A percentile compares a stretch with the other conserved stretches of the same genome.
These are phyloP conservation scores for Osmoderma eremita DNA, from an alignment of 2,888 invertebrate genomes.

Conservation along the genomic window DNA sequence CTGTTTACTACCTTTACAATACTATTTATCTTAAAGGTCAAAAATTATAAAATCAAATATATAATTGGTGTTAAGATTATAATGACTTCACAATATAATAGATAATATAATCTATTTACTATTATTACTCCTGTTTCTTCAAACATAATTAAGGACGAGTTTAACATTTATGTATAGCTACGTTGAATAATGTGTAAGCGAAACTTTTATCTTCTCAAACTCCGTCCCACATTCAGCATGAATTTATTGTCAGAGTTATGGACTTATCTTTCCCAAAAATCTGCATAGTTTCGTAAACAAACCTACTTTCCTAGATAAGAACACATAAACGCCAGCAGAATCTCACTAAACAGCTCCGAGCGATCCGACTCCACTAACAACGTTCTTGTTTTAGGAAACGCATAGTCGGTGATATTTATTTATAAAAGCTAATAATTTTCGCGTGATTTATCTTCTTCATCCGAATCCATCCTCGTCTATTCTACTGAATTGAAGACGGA, in stretches of 20 bases:
- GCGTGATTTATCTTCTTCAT: conserved; percentile 7
- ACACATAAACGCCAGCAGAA: conserved; percentile 8
- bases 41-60: too few relatives aligned
- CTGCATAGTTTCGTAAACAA: conserved; percentile 30
- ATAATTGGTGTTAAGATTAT: too few relatives aligned
- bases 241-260: conserved; percentile 31
- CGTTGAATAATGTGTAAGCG: neutral
- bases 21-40: too few relatives aligned
- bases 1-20: too few relatives aligned
- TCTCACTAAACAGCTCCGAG: conserved; percentile 6
- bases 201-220: conserved; percentile 28
- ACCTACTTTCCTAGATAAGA: conserved; percentile 15
- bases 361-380: neutral
- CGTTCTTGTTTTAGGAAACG: conserved; percentile 6
- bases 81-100: too few relatives aligned
- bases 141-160: conserved; percentile 24
- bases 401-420: conserved; percentile 6
- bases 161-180: conserved; percentile 13
- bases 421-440: conserved; percentile 23
- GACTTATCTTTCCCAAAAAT: conserved; percentile 30
- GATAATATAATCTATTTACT: neutral
- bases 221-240: conserved; percentile 13
- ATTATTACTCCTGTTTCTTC: neutral
- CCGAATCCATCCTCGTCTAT: neutral
- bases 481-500: conserved; percentile 1